These are phyloP conservation scores for Microctenopoma steveboyesi DNA, from an alignment of 2,797 vertebrate species.

Conservation along the genomic window DNA sequence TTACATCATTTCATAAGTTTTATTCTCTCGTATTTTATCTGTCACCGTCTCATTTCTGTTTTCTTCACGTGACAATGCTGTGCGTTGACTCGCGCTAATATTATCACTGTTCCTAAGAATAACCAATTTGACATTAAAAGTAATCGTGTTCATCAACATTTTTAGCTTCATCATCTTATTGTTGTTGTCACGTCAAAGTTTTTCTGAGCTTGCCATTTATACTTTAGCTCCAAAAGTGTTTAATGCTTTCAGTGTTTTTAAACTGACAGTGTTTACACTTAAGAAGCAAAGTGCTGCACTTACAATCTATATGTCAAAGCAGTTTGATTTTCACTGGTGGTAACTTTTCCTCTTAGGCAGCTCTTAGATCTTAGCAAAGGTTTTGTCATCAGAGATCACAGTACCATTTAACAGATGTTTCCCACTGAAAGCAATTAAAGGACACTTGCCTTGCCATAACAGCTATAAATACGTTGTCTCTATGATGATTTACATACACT, in stretches of 20 bases:
- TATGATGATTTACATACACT: conserved; percentile 57
- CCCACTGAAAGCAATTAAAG: conserved; percentile 65
- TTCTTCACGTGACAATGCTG: too few relatives aligned
- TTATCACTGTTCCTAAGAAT: not conserved
- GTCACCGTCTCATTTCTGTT: too few relatives aligned
- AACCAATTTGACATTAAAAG: conserved; percentile 8
- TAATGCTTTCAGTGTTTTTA: conserved; percentile 7
- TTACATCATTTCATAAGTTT: too few relatives aligned
- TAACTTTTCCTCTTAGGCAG: conserved; percentile 31
- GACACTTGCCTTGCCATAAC: conserved; percentile 39
- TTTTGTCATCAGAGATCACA: conserved; percentile 52
- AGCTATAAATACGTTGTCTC: conserved; percentile 53
- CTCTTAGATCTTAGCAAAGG: conserved; percentile 39
- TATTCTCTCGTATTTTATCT: too few relatives aligned
- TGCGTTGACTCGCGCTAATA: too few relatives aligned
- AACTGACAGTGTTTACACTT: conserved; percentile 30
- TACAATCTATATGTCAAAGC: conserved; percentile 35
- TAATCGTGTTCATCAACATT: not conserved
- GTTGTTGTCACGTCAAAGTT: conserved; percentile 14
- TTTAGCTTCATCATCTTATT: not conserved
- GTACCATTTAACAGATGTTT: conserved; percentile 57
- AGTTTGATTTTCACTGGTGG: conserved; percentile 40
- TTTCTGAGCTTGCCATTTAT: conserved; percentile 8
- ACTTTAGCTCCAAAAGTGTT: conserved; percentile 9
- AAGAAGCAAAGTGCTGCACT: conserved; percentile 30